Base-by-base conservation (phyloP, 2,888 invertebrate species). In the Helobdella robusta region DNA sequence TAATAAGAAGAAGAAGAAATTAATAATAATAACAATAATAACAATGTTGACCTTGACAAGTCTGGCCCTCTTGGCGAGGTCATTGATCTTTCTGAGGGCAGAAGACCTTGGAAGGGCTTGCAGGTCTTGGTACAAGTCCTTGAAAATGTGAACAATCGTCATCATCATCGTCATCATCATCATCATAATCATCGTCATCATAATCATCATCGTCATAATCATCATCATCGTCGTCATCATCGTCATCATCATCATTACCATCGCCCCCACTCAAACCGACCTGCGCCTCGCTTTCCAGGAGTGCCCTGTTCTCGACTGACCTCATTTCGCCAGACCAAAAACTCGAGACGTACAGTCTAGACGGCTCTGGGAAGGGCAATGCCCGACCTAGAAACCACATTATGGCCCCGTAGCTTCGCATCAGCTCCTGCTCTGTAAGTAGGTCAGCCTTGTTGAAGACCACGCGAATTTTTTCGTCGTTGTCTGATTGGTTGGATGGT, bases 381-480 rank as follows among this genome's bases (percentile, higher is more conserved):
- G 61, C 61, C 6, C 61, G 40, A 18, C 61, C 61, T 11, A 61
- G 30, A 28, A 61, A 61, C 61, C 61, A 61, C 61, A 61, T 61
- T n/a, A 61, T 25, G 40, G 61, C 61, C 15, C 61, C 61, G 46
- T 61, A 61, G 8, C 61, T 46, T 46, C 61, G 20, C 61, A 61
- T 61, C 44, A 61, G 44, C 46, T 61, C 61, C 30, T 61, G 61
- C 3, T 46, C 61, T 5, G 61, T 35, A 23, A 61, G 61, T 25
- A 61, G n/a, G 30, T 61, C 61, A 2, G 61, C 61, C 30, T 61
- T 61, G 46, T 61, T 61, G 61, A 61, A 61, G 44, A 61, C 61
- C 18, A 61, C 40, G 20, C 46, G 32, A n/a, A 61, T 25, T 28
- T 61, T 61, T 15, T 61, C 61, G 61, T 61, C 61, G 40, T 61